Conservation (phyloP, 2,797 vertebrate species). For the Lagocephalus sceleratus region DNA sequence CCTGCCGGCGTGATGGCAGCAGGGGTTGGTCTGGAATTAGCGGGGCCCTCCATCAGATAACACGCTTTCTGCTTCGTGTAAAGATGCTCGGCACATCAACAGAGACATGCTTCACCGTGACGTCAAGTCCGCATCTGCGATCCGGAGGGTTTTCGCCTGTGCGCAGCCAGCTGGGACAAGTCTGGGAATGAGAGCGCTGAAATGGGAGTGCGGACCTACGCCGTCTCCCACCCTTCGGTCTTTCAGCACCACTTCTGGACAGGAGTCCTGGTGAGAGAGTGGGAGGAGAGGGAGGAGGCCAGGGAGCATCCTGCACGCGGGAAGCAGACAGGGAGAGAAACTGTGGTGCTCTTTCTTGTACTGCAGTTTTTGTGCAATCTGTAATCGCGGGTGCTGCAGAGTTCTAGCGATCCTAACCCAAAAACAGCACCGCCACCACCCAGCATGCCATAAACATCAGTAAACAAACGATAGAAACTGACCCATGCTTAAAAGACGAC, state of each 20-base stretch:
- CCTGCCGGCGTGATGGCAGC: conserved; percentile 33
- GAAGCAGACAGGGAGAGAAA: conserved; percentile 53
- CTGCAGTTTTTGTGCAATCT: too few species aligned
- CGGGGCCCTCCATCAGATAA: conserved; percentile 84
- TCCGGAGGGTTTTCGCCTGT: conserved; percentile 18
- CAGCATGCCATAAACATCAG: too few species aligned
- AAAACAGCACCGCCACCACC: too few species aligned
- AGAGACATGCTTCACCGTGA: conserved; percentile 80
- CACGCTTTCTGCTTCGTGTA: conserved; percentile 90
- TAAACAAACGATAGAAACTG: too few species aligned
- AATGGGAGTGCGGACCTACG: conserved; percentile 59
- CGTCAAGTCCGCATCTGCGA: conserved; percentile 65
- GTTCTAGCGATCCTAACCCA: too few species aligned
- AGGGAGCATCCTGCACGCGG: conserved; percentile 26
- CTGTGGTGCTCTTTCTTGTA: conserved; percentile 11
- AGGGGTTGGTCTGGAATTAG: conserved; percentile 76
- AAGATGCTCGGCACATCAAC: conserved; percentile 76
- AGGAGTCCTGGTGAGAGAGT: conserved; percentile 42
- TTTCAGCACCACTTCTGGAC: conserved; percentile 77
- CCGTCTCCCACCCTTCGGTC: conserved; percentile 66
- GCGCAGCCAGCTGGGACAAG: conserved; percentile 24
- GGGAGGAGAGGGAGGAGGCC: conserved; percentile 38
- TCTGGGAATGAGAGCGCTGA: conserved; percentile 53
- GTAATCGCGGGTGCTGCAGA: too few species aligned
- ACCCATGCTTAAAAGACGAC: too few species aligned